A percentile compares a stretch with the other conserved stretches of the same genome.
phyloP scores from a whole-genome alignment of 2,113 vertebrate genomes.

The Prolemur simus region DNA sequence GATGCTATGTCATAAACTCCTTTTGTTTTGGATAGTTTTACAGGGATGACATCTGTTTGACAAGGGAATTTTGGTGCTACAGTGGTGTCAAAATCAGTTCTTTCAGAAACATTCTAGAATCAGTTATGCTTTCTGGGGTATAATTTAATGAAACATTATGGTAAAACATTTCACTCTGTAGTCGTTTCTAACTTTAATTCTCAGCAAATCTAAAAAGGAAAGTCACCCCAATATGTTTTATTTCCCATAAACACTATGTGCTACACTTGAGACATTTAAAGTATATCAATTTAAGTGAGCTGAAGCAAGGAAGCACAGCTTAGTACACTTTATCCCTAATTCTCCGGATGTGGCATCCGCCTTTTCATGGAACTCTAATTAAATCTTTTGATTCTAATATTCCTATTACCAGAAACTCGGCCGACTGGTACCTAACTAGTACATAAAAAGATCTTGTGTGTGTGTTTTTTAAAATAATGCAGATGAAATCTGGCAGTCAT shows the following conservation, averaged over 20 bases:
- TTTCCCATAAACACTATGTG: conserved; percentile 63
- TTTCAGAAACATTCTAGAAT: conserved; percentile 83
- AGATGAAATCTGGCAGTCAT: conserved; percentile 62
- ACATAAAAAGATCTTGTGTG: conserved; percentile 20
- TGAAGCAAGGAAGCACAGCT: conserved; percentile 43
- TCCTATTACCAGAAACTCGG: conserved; percentile 54
- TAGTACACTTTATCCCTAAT: conserved; percentile 41
- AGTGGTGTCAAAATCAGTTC: conserved; percentile 81
- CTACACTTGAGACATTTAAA: conserved; percentile 54
- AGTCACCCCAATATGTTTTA: conserved; percentile 72
- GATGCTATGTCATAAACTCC: conserved; percentile 85
- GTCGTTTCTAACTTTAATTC: conserved; percentile 75
- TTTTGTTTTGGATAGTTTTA: conserved; percentile 81
- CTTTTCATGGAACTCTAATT: conserved; percentile 60
- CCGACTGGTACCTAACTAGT: conserved; percentile 42
- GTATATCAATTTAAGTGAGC: conserved; percentile 59
- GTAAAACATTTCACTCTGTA: conserved; percentile 79
- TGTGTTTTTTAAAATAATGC: conserved; percentile 42
- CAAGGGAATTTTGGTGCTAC: conserved; percentile 82
- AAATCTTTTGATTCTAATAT: conserved; percentile 69
- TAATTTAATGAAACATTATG: conserved; percentile 84
- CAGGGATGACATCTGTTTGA: conserved; percentile 85
- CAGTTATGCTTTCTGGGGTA: conserved; percentile 81
- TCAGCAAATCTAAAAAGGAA: conserved; percentile 72
- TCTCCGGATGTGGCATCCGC: conserved; percentile 49